Conservation (phyloP, 1,140 invertebrate species). For the Danaus plexippus region DNA sequence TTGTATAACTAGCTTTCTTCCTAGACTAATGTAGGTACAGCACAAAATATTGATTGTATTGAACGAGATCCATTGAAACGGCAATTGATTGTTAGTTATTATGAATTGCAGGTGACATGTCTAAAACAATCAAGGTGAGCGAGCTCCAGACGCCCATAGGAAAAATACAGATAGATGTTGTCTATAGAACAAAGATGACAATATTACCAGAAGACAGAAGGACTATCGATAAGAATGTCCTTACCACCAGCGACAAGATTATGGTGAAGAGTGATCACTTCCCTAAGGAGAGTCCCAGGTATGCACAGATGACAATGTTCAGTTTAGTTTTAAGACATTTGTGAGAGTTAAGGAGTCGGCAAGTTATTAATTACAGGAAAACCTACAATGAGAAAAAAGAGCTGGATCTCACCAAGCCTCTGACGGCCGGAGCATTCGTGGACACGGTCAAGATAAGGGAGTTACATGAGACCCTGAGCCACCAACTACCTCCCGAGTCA, state of each 20-base stretch:
- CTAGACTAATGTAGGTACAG: too few species aligned
- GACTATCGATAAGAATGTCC: constrained; percentile 17
- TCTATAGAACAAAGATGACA: constrained; percentile 58
- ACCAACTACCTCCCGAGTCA: constrained; percentile 52
- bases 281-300: constrained; percentile 50
- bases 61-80: too few species aligned
- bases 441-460: constrained; percentile 50
- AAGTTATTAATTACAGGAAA: constrained; percentile 32
- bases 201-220: constrained; percentile 41
- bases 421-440: constrained; percentile 58
- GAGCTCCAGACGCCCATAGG: constrained; percentile 52
- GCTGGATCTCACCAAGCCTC: constrained; percentile 51
- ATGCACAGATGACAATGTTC: constrained; percentile 2
- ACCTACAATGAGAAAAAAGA: constrained; percentile 45
- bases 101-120: constrained; percentile 41
- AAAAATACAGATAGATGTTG: constrained; percentile 49
- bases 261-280: constrained; percentile 63
- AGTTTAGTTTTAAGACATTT: neutral
- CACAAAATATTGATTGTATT: too few species aligned
- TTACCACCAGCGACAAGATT: constrained; percentile 25
- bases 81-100: neutral
- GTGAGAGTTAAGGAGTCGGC: too few species aligned
- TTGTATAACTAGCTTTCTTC: too few species aligned
- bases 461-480: constrained; percentile 45
- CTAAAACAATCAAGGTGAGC: constrained; percentile 54